A percentile compares a stretch with the other conserved stretches of the same genome.
Conservation (phyloP, 2,797 vertebrate genomes). For the Calcarius lapponicus region DNA sequence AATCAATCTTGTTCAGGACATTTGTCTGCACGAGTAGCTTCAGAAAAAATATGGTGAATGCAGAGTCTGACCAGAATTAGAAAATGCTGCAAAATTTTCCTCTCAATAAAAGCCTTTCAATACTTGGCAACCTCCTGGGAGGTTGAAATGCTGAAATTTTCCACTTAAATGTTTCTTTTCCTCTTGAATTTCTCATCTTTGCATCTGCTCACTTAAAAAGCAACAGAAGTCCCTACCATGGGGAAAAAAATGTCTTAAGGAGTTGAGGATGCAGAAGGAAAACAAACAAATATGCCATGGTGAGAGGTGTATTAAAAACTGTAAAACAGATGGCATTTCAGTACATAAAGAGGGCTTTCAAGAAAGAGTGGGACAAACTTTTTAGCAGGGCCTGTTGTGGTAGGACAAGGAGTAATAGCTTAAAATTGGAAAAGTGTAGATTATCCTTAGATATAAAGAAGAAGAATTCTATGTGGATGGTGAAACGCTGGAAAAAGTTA, state of each 20-base stretch:
- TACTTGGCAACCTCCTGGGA: not conserved
- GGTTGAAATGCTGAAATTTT: not conserved
- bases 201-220: not conserved
- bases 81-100: conserved; percentile 28
- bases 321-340: not conserved
- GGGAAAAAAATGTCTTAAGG: not conserved
- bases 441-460: not conserved
- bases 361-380: not conserved
- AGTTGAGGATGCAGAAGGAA: not conserved
- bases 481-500: not conserved
- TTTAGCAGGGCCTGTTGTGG: not conserved
- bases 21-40: not conserved
- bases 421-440: not conserved
- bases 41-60: not conserved
- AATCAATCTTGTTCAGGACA: not conserved
- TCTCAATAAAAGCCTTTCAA: not conserved
- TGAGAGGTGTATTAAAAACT: not conserved
- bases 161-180: not conserved
- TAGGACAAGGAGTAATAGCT: not conserved
- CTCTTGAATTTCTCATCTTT: not conserved
- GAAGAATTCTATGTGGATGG: not conserved
- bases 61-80: not conserved
- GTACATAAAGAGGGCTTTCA: rapidly evolving
- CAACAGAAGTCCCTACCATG: not conserved
- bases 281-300: not conserved